These are phyloP conservation scores for Scaptomyza parva DNA, from an alignment of 2,888 invertebrate species.

Conservation along the genomic window DNA sequence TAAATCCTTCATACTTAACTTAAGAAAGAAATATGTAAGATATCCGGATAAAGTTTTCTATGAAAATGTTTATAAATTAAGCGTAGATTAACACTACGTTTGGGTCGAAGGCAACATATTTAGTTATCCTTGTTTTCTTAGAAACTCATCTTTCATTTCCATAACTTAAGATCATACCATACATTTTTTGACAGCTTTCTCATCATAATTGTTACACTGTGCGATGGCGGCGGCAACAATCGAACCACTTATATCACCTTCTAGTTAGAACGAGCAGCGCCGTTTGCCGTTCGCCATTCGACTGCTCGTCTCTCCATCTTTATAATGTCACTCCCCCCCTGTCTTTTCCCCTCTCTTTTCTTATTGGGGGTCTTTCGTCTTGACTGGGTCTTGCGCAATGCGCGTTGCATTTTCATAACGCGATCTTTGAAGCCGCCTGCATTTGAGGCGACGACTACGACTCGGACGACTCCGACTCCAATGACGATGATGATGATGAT, in stretches of 20 bases:
- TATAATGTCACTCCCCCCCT: neutral
- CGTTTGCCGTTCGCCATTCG: conserved; percentile 46
- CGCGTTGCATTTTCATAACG: conserved; percentile 74
- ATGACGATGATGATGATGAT: conserved; percentile 17
- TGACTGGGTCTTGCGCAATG: conserved; percentile 57
- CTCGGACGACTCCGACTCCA: conserved; percentile 19
- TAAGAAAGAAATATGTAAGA: too few species aligned
- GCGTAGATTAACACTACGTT: too few species aligned
- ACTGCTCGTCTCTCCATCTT: conserved; percentile 22
- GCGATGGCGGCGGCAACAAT: conserved; percentile 73
- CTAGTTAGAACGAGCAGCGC: conserved; percentile 82
- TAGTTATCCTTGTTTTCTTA: too few species aligned
- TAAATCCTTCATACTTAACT: too few species aligned
- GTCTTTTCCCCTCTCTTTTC: neutral
- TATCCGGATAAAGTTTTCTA: too few species aligned
- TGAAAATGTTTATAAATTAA: too few species aligned
- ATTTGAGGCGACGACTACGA: conserved; percentile 16
- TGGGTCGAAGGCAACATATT: too few species aligned
- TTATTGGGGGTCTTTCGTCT: conserved; percentile 21
- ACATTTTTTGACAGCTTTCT: neutral
- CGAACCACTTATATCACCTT: conserved; percentile 85
- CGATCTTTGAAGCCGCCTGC: conserved; percentile 49
- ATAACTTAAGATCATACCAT: neutral
- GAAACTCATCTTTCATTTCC: neutral
- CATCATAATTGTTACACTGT: conserved; percentile 39